Evolutionary conservation across 2,113 vertebrate genomes (phyloP), one percentile per base, ranked within the genome.

Genomic region (Sminthopsis crassicaudata): DNA sequence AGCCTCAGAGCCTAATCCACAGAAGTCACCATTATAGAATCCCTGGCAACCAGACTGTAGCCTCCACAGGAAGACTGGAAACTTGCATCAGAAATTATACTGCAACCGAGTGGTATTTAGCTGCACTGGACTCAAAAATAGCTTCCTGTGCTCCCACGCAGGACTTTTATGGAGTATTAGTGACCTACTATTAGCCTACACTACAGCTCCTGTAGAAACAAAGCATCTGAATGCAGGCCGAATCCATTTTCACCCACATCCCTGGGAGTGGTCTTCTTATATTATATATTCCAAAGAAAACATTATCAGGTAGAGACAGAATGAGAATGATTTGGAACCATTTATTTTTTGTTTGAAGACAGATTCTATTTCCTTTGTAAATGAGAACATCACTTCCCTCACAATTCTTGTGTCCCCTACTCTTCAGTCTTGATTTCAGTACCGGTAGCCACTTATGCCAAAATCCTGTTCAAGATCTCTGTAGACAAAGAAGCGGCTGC

Each of bases 401-500:
- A 16, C 60, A 36, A 67, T 93, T 91, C 22, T 3, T 89, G 36
- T 24, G 91, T 54, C 26, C 90, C 8, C 25, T 30, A 26, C 54
- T 76, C 5, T 52, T 24, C 52, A 90, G 8, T 57, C 93, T 92
- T 92, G 4, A 30, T 94, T 94, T 50, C 46, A 91, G 8, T 52
- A 89, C 8, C n/a, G 12, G n/a, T 46, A 90, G 3, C 0, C 55
- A 27, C 53, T 93, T 57, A 16, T n/a, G 46, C 36, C 36, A 36
- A 94, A 97, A 51, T 8, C 3, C 6, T 52, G 88, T 50, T 57
- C 88, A 92, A 92, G 92, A 92, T 52, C 25, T 96, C 92, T 93
- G 91, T 92, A 91, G 91, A 94, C 23, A 50, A 90, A 94, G 91
- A 92, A 93, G 46, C 51, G 2, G 76, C 76, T 93, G n/a, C 23